A percentile compares a stretch with the other conserved stretches of the same genome.
Evolutionary conservation across 1,140 invertebrate species (phyloP).

Genomic region (Drosophila ironensis): DNA sequence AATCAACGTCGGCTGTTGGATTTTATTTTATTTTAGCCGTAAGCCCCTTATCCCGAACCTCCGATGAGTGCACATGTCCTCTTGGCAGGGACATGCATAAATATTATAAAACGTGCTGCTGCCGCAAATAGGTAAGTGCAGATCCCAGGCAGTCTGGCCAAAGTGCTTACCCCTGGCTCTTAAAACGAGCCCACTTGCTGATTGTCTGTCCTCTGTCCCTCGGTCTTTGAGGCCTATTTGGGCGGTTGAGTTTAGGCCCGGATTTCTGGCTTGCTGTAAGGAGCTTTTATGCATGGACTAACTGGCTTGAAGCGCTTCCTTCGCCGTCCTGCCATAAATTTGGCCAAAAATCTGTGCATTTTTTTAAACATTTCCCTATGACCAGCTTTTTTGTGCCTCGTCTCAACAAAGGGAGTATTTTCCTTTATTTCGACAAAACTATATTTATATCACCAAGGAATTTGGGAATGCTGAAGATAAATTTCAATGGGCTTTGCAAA

Average conservation of each 20-base stretch:
- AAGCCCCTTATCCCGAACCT: constrained; percentile 6
- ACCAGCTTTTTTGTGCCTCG: too few species aligned
- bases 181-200: constrained; percentile 68
- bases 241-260: constrained; percentile 15
- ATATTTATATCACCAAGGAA: not conserved
- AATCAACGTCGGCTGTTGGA: not conserved
- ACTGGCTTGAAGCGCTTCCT: constrained; percentile 32
- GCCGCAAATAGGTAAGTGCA: constrained; percentile 60
- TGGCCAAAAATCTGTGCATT: constrained; percentile 5
- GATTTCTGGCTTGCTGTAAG: constrained; percentile 47
- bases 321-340: constrained; percentile 25
- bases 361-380: not conserved
- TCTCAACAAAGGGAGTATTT: not conserved
- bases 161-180: constrained; percentile 54
- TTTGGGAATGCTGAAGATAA: not conserved
- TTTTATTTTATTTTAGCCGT: constrained; percentile 2
- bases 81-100: constrained; percentile 65
- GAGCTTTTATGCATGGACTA: constrained; percentile 56
- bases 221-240: constrained; percentile 4
- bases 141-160: constrained; percentile 44
- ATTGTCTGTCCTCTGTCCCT: constrained; percentile 27
- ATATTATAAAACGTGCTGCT: constrained; percentile 74
- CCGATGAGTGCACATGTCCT: constrained; percentile 32
- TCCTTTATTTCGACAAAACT: not conserved
- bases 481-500: not conserved